Percentiles rank a stretch among this genome's conserved stretches.
Evolutionary conservation across 30 jellyfish, hydroid and myxozoan genomes (phyloP).

Genomic region (Catostylus mosaicus): DNA sequence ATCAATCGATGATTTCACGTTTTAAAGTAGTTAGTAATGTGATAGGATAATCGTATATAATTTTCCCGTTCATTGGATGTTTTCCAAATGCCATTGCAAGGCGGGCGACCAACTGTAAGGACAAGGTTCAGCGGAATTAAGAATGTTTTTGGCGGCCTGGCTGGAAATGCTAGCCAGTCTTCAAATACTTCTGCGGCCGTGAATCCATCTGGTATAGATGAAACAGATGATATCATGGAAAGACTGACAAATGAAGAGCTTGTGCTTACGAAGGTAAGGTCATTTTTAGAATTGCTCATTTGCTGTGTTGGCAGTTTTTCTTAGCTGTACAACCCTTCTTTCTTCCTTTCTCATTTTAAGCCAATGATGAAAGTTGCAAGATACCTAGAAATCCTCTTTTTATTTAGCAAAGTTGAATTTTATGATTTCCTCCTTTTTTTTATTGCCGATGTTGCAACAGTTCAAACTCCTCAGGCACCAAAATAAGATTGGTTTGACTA

Average conservation of each 20-base stretch:
- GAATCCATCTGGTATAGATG: slow-evolving; percentile 9
- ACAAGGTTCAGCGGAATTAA: slow-evolving; percentile 56
- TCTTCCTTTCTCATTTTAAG: not conserved
- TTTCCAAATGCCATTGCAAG: slow-evolving; percentile 70
- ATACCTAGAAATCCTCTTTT: not conserved
- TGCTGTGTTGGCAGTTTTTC: not conserved
- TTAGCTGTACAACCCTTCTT: no score
- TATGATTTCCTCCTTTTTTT: no score
- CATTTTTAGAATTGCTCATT: not conserved
- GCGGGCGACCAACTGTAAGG: slow-evolving; percentile 60
- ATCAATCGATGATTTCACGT: not conserved
- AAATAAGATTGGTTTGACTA: no score
- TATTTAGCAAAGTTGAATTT: no score
- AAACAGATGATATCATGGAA: slow-evolving; percentile 44
- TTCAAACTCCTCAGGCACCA: no score
- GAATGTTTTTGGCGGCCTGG: slow-evolving; percentile 53
- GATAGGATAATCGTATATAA: not conserved
- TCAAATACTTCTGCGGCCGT: slow-evolving; percentile 6
- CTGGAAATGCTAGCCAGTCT: slow-evolving; percentile 15
- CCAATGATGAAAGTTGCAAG: not conserved
- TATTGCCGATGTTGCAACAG: no score
- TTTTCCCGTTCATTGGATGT: slow-evolving; percentile 12
- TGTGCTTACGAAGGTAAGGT: slow-evolving; percentile 64
- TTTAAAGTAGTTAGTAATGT: not conserved
- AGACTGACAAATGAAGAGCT: slow-evolving; percentile 65